Conservation (phyloP, 2,113 vertebrate species). For the Hucho hucho region DNA sequence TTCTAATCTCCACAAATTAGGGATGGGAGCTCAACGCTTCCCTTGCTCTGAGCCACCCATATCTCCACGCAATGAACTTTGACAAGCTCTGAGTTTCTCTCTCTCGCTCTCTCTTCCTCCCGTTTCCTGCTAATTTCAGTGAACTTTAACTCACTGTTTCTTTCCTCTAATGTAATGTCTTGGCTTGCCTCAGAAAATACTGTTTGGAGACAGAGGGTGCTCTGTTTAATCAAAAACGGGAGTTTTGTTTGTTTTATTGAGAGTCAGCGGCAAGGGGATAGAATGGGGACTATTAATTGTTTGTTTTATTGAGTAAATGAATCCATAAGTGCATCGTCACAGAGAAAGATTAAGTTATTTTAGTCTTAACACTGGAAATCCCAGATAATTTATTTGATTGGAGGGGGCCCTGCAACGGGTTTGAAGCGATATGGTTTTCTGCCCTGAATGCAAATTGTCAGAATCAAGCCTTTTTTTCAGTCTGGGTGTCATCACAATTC, state of each 20-base stretch:
- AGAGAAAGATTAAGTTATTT: neutral
- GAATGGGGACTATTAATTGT: neutral
- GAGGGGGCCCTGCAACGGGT: neutral
- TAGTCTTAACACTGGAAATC: neutral
- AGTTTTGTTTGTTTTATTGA: slow-evolving; percentile 24
- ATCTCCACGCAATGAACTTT: slow-evolving; percentile 44
- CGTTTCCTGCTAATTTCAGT: neutral
- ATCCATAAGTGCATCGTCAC: neutral
- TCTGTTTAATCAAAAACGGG: slow-evolving; percentile 17
- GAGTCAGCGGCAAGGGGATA: neutral
- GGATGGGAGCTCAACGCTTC: slow-evolving; percentile 26
- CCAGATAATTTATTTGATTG: neutral
- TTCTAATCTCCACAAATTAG: slow-evolving; percentile 60
- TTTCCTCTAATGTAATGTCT: neutral
- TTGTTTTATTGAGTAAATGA: neutral
- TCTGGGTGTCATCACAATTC: neutral
- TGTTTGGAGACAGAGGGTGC: slow-evolving; percentile 6
- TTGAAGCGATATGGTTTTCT: neutral
- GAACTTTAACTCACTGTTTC: slow-evolving; percentile 24
- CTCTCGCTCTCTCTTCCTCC: slow-evolving; percentile 12
- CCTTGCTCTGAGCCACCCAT: slow-evolving; percentile 48
- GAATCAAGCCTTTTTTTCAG: neutral
- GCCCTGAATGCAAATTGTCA: neutral
- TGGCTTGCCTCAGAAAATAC: slow-evolving; percentile 10
- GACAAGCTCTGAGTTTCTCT: slow-evolving; percentile 13